A percentile compares a stretch with the other conserved stretches of the same genome.
Conservation (phyloP, 1,140 invertebrate species). For the Neodiprion fabricii region DNA sequence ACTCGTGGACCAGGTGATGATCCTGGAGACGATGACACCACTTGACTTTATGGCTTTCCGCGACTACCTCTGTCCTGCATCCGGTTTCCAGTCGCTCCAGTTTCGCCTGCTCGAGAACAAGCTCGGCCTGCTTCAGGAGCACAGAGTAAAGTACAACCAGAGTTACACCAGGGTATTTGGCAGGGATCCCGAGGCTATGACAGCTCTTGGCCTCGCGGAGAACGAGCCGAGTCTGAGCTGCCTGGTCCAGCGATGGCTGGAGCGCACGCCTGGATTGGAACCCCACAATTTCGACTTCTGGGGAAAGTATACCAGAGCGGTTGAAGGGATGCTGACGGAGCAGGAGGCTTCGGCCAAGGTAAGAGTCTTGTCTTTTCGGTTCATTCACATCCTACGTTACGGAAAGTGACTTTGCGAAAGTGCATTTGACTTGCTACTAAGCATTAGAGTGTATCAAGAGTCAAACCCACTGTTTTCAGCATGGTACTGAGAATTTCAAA, state of each 20-base stretch:
- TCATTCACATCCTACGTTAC: background rate
- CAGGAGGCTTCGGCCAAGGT: slow-evolving; percentile 70
- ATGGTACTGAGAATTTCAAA: background rate
- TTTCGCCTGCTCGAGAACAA: slow-evolving; percentile 97
- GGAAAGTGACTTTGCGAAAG: background rate
- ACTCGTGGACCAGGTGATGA: slow-evolving; percentile 95
- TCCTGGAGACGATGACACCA: slow-evolving; percentile 98
- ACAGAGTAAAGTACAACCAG: slow-evolving; percentile 93
- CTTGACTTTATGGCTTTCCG: slow-evolving; percentile 97
- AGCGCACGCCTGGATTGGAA: slow-evolving; percentile 91
- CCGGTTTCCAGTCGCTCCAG: slow-evolving; percentile 97
- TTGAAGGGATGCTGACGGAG: slow-evolving; percentile 75
- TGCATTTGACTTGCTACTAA: too few species aligned
- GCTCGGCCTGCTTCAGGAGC: slow-evolving; percentile 87
- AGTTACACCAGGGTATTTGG: slow-evolving; percentile 89
- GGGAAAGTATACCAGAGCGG: slow-evolving; percentile 85
- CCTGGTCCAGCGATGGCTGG: slow-evolving; percentile 91
- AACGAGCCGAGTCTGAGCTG: slow-evolving; percentile 82
- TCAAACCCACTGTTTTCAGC: too few species aligned
- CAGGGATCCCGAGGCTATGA: slow-evolving; percentile 74
- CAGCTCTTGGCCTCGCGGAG: slow-evolving; percentile 79
- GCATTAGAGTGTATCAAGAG: too few species aligned
- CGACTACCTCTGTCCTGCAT: slow-evolving; percentile 89
- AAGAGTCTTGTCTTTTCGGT: slow-evolving; percentile 21
- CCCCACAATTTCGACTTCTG: slow-evolving; percentile 90